Conservation (phyloP, 2,797 vertebrate species). For the Petrocephalus sullivani region DNA sequence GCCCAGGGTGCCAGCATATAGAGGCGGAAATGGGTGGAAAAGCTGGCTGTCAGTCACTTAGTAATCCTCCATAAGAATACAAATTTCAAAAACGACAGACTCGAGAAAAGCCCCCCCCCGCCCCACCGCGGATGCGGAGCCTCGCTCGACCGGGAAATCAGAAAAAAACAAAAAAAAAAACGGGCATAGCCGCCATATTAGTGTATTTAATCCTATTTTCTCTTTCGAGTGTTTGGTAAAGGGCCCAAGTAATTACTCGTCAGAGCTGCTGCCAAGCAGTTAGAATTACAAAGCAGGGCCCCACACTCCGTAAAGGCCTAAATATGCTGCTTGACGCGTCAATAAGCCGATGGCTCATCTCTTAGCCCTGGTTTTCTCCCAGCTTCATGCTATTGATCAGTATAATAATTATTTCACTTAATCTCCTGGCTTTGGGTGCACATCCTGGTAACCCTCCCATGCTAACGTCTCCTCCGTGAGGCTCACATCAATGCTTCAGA, state of each 20-base stretch:
- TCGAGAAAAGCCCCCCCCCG: neutral
- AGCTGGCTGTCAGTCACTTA: neutral
- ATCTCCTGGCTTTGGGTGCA: conserved; percentile 52
- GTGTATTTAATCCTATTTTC: conserved; percentile 12
- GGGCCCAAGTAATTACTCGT: conserved; percentile 31
- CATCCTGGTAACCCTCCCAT: conserved; percentile 31
- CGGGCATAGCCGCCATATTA: neutral
- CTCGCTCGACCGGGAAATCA: neutral
- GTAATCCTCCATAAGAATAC: neutral
- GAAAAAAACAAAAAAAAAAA: neutral
- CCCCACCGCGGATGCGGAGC: neutral
- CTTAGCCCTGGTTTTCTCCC: conserved; percentile 35
- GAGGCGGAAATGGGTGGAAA: neutral
- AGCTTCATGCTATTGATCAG: conserved; percentile 52
- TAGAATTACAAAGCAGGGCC: conserved; percentile 41
- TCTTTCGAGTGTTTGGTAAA: neutral
- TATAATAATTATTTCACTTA: conserved; percentile 60
- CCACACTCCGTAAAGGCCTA: conserved; percentile 38
- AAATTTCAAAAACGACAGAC: neutral
- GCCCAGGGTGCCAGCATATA: neutral
- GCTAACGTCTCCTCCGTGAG: conserved; percentile 15
- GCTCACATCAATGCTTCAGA: neutral
- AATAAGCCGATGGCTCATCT: conserved; percentile 62
- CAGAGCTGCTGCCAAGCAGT: conserved; percentile 22
- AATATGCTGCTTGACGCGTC: conserved; percentile 61